Conservation (phyloP, 2,888 invertebrate genomes). For the Perizoma affinitatum region DNA sequence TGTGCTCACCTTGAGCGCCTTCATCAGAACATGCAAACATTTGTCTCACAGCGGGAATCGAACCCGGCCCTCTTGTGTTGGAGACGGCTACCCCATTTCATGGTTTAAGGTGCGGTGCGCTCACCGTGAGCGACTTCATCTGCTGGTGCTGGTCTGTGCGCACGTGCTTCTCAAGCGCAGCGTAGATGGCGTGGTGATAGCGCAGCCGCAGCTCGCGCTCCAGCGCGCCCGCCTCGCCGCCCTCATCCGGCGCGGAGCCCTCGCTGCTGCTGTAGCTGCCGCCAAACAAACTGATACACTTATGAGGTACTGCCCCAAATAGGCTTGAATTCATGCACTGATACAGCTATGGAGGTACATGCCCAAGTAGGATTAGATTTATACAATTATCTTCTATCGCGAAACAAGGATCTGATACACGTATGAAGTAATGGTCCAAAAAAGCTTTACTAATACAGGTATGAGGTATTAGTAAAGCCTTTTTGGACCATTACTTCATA, state of each 20-base stretch:
- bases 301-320: no score
- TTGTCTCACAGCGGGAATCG: no score
- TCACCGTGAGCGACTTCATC: conserved; percentile 88
- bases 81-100: no score
- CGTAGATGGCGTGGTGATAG: conserved; percentile 91
- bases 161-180: conserved; percentile 91
- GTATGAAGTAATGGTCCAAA: no score
- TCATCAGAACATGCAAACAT: no score
- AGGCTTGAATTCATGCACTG: neutral
- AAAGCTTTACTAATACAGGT: no score
- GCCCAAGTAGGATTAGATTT: neutral
- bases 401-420: no score
- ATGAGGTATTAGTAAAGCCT: no score
- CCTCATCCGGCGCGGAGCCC: conserved; percentile 56
- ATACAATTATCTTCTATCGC: no score
- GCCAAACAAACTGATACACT: conserved; percentile 13
- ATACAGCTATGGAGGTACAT: conserved; percentile 21
- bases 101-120: conserved; percentile 5
- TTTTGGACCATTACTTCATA: no score
- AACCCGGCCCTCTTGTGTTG: no score
- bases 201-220: conserved; percentile 88
- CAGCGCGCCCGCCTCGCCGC: conserved; percentile 51
- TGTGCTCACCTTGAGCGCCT: conserved; percentile 85
- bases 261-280: conserved; percentile 40
- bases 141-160: conserved; percentile 91